Conservation (phyloP, 2,113 vertebrate genomes). For the Gallinago jamesoni region DNA sequence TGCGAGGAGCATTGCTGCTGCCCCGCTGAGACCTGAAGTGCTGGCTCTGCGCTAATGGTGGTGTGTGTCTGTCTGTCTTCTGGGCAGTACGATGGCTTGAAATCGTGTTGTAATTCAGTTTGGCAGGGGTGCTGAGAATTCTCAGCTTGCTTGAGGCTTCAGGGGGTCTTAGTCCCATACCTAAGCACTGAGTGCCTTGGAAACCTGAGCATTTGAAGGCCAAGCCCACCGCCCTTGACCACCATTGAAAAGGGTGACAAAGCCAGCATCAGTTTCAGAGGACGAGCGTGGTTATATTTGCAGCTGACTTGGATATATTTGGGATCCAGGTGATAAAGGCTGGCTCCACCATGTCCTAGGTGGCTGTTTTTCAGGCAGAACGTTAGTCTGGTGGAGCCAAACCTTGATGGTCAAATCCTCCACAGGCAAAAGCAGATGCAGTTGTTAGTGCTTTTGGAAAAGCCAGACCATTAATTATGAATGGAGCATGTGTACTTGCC, state of each 20-base stretch:
- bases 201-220: neutral
- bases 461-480: constrained; percentile 9
- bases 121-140: neutral
- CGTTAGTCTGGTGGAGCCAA: neutral
- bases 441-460: constrained; percentile 23
- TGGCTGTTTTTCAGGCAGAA: neutral
- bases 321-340: neutral
- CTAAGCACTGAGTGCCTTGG: neutral
- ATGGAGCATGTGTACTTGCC: neutral
- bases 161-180: neutral
- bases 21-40: neutral
- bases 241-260: neutral
- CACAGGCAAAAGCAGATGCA: constrained; percentile 31
- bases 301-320: neutral
- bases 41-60: neutral
- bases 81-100: rapidly evolving
- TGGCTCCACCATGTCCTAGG: neutral
- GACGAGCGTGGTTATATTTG: neutral
- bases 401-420: neutral
- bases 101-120: neutral
- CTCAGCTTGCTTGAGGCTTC: neutral
- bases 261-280: neutral
- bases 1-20: neutral
- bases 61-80: neutral
- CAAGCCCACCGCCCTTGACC: neutral